Conservation (phyloP, 1,140 invertebrate genomes). For the Meloidogyne exigua region DNA sequence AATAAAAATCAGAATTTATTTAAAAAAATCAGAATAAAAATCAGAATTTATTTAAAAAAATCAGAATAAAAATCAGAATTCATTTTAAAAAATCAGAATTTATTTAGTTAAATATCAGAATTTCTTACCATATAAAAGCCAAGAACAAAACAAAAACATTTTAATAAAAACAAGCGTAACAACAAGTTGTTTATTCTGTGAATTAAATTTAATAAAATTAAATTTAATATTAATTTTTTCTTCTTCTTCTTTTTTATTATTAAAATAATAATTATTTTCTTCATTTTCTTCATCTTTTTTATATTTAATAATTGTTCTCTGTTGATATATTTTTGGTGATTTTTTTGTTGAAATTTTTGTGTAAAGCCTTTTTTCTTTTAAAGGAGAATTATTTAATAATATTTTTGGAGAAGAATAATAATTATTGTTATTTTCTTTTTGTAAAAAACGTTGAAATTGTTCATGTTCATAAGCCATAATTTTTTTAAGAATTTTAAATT, state of each 20-base stretch:
- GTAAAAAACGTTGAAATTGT: slow-evolving; percentile 17
- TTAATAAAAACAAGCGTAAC: background rate
- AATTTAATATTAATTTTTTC: too few relatives aligned
- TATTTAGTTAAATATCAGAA: background rate
- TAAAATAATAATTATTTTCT: background rate
- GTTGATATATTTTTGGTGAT: background rate
- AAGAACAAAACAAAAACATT: slow-evolving; percentile 18
- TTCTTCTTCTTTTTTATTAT: background rate
- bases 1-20: too few relatives aligned
- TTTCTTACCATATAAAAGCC: slow-evolving; percentile 19
- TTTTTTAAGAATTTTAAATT: background rate
- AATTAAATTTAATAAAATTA: background rate
- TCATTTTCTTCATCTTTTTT: background rate
- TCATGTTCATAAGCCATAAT: slow-evolving; percentile 27
- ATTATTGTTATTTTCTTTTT: background rate
- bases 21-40: background rate
- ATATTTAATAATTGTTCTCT: background rate
- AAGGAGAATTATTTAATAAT: too few relatives aligned
- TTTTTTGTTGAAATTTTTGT: slow-evolving; percentile 5
- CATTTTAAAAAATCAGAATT: background rate
- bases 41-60: slow-evolving; percentile 1
- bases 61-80: background rate
- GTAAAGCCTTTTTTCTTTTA: background rate
- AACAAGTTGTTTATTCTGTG: background rate
- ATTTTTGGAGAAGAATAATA: background rate